Base-by-base conservation (phyloP, 2,113 vertebrate genomes). In the Callipepla squamata region DNA sequence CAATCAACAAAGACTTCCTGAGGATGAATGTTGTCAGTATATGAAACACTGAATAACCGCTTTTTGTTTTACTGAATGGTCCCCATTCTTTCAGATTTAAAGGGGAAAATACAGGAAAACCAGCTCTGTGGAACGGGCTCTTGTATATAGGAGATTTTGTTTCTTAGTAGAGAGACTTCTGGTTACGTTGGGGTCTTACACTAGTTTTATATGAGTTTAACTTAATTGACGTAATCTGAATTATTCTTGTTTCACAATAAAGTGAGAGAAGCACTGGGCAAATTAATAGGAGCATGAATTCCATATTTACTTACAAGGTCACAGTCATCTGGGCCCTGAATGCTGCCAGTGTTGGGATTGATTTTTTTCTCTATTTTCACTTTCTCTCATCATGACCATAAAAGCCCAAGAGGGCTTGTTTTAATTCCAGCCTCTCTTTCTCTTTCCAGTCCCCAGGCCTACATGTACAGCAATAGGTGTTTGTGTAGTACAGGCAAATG, bases 1-100 rank as follows among this genome's bases (percentile, higher is more conserved):
- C 97, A 98, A 98, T 97, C 86, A 2, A 98, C 96, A 98, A 98
- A 97, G 97, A 91, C 96, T 97, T 97, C 92, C 95, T 96, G 92
- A 95, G 94, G 80, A 96, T 97, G 96, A 96, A 95, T 96, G 96
- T 96, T 96, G 92, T 97, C 95, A 97, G 95, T 93, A 91, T 85
- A 94, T 97, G 96, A 97, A 97, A 88, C 92, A 95, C 91, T 97
- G 97, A 97, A 97, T 98, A 92, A 94, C 59, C 92, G 89, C 88
- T 96, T 97, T 98, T 95, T 94, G 79, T 94, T 97, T 96, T 86
- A 75, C 89, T 97, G 97, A 97, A 96, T 96, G 77, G 95, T 69
- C 55, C 75, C 73, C 93, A 97, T 97, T 97, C 94, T 97, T 94
- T 88, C 36, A 83, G 81, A 90, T 79, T 82, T 89, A 94, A 90